Percentiles rank a stretch among this genome's conserved stretches.
These are phyloP conservation scores for Zygaena filipendulae DNA, from an alignment of 2,888 invertebrate species.

Conservation along the genomic window DNA sequence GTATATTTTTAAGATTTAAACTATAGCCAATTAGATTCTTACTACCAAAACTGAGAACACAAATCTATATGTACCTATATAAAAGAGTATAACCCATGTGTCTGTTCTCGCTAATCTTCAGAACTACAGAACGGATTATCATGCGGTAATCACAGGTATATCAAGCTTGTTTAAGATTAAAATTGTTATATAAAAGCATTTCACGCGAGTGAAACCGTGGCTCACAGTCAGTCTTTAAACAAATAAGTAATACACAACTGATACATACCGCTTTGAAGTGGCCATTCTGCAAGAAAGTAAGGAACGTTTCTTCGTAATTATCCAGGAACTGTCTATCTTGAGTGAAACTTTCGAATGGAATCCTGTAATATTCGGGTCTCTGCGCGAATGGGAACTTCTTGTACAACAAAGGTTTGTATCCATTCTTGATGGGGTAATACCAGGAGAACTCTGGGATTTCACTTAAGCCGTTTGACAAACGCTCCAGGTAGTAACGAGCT, in stretches of 20 bases:
- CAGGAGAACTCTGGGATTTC: constrained; percentile 72
- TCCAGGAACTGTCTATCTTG: constrained; percentile 67
- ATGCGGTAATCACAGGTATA: too few relatives aligned
- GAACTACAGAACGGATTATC: too few relatives aligned
- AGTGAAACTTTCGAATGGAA: constrained; percentile 54
- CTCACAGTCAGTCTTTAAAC: neutral
- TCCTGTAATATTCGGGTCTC: constrained; percentile 61
- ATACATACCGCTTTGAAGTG: constrained; percentile 71
- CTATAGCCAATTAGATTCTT: too few relatives aligned
- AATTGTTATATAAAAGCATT: too few relatives aligned
- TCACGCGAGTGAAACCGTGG: too few relatives aligned
- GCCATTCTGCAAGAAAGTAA: constrained; percentile 61
- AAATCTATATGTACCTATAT: too few relatives aligned
- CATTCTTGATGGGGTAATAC: constrained; percentile 65
- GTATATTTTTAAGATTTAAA: too few relatives aligned
- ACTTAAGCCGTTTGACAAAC: constrained; percentile 72
- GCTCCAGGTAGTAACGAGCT: constrained; percentile 77
- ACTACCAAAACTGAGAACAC: too few relatives aligned
- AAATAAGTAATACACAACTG: constrained; percentile 1
- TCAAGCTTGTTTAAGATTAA: too few relatives aligned
- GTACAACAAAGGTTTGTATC: constrained; percentile 28
- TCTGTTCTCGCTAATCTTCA: too few relatives aligned
- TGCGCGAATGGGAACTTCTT: constrained; percentile 17
- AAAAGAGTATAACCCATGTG: too few relatives aligned
- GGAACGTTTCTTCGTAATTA: constrained; percentile 65